Evolutionary conservation across 2,113 vertebrate species (phyloP).

Genomic region (Dromiciops gliroides): DNA sequence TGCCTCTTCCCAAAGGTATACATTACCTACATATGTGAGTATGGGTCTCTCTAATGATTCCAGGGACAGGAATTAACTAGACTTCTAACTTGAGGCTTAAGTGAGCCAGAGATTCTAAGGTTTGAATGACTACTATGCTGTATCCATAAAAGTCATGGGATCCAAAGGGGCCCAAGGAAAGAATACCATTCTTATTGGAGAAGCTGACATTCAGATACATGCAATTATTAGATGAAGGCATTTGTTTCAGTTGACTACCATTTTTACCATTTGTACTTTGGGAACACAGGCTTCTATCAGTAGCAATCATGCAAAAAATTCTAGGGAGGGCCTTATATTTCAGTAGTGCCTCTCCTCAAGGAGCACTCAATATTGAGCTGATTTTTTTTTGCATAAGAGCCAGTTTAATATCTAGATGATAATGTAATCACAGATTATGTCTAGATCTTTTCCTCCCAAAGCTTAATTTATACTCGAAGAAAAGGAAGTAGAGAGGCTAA

Average conservation of each 20-base stretch:
- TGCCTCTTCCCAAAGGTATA: neutral
- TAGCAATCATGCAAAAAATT: slow-evolving; percentile 57
- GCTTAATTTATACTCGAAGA: slow-evolving; percentile 11
- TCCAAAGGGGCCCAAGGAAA: slow-evolving; percentile 54
- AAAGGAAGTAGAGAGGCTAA: slow-evolving; percentile 37
- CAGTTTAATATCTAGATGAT: slow-evolving; percentile 36
- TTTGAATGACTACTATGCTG: slow-evolving; percentile 35
- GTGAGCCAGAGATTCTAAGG: slow-evolving; percentile 50
- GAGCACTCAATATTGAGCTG: no score
- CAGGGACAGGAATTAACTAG: neutral
- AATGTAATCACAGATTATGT: slow-evolving; percentile 51
- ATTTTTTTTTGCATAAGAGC: slow-evolving; percentile 33
- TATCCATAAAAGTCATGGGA: neutral
- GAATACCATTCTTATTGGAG: slow-evolving; percentile 59
- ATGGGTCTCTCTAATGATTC: neutral
- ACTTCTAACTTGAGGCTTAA: slow-evolving; percentile 51
- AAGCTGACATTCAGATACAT: slow-evolving; percentile 60
- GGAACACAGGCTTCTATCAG: slow-evolving; percentile 20
- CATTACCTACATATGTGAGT: neutral
- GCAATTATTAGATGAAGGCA: slow-evolving; percentile 45
- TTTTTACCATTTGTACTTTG: slow-evolving; percentile 29
- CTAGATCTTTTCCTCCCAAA: neutral
- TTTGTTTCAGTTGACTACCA: slow-evolving; percentile 42
- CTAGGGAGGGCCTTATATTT: slow-evolving; percentile 26
- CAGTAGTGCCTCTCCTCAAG: slow-evolving; percentile 40